Evolutionary conservation across 92 coral and sea anemone species (phyloP).

Genomic region (Umimayanthus chanpuru): DNA sequence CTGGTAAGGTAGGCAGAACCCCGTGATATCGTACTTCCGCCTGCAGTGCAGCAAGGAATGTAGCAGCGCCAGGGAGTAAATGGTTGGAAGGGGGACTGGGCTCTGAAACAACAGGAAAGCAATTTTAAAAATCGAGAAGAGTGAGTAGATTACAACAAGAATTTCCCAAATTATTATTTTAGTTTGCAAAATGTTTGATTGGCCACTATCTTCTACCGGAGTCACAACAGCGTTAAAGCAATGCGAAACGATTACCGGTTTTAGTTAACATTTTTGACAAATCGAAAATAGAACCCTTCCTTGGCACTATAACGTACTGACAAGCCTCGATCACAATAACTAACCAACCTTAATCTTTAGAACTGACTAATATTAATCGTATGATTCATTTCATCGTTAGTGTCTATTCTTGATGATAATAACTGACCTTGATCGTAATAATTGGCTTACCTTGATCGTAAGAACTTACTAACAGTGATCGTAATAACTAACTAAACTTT

Average conservation of each 20-base stretch:
- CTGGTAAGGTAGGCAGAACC: constrained; percentile 84
- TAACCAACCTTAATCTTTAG: background rate
- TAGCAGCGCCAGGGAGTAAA: constrained; percentile 75
- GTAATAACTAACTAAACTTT: background rate
- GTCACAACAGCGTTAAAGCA: too few species aligned
- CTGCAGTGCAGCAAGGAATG: constrained; percentile 80
- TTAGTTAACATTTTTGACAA: too few species aligned
- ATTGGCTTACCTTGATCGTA: background rate
- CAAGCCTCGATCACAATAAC: too few species aligned
- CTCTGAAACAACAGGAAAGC: constrained; percentile 54
- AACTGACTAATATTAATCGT: background rate
- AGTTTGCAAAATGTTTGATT: too few species aligned
- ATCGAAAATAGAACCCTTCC: too few species aligned
- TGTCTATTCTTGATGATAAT: too few species aligned
- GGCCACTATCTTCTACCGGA: too few species aligned
- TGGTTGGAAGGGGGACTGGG: constrained; percentile 56
- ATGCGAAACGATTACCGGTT: too few species aligned
- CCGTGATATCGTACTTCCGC: constrained; percentile 61
- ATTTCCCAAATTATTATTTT: too few species aligned
- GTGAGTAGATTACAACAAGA: background rate
- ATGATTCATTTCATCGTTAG: too few species aligned
- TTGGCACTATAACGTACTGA: too few species aligned
- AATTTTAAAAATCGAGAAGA: background rate
- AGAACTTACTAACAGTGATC: background rate
- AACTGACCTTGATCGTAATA: background rate